Conservation (phyloP, 1,140 invertebrate species). For the Drosophila sturtevanti region DNA sequence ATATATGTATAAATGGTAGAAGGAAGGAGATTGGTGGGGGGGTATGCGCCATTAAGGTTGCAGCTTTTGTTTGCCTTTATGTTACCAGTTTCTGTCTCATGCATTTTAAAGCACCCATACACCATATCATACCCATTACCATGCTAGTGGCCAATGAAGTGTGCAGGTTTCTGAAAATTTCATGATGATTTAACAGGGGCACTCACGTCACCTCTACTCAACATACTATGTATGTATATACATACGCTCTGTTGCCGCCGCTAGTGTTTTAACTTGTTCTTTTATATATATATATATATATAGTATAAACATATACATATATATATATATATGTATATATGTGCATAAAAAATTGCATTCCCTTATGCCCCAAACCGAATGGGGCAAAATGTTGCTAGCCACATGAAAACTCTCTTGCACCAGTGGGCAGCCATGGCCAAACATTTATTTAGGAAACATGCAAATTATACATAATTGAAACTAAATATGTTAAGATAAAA, state of each 20-base stretch:
- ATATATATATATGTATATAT: conserved; percentile 1
- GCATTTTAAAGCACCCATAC: conserved; percentile 64
- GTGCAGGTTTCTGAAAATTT: conserved; percentile 69
- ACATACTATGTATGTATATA: conserved; percentile 12
- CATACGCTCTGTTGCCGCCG: too few species aligned
- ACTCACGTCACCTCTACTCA: conserved; percentile 48
- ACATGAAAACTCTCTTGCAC: conserved; percentile 10
- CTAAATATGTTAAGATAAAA: conserved; percentile 46
- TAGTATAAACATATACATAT: conserved; percentile 22
- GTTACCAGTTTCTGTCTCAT: conserved; percentile 50
- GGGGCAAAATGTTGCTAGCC: conserved; percentile 39
- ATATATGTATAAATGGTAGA: neutral
- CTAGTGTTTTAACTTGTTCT: neutral
- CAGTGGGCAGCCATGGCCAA: conserved; percentile 25
- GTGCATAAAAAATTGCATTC: conserved; percentile 41
- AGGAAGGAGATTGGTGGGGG: too few species aligned
- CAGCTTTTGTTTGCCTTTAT: conserved; percentile 60
- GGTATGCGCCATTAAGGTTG: conserved; percentile 57
- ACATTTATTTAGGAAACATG: conserved; percentile 70
- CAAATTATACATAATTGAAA: conserved; percentile 75
- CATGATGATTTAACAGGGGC: conserved; percentile 73
- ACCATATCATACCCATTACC: neutral
- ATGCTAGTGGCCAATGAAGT: conserved; percentile 61
- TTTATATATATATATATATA: neutral
- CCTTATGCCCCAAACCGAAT: neutral